phyloP scores from a whole-genome alignment of 2,888 invertebrate species.

The Chymomyza fuscimana region DNA sequence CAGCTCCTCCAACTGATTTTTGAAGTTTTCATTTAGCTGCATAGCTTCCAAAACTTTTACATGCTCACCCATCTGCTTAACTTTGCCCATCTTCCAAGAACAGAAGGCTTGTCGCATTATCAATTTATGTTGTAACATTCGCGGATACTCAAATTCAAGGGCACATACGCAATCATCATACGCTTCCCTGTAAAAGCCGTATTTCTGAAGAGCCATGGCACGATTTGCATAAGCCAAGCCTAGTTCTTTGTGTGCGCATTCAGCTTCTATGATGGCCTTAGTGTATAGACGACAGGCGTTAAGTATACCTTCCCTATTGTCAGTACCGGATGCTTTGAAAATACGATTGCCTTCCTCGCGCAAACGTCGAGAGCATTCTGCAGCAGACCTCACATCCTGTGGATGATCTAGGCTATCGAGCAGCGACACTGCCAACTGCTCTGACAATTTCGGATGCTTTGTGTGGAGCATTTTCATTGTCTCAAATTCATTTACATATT shows the following conservation, averaged over 20 bases:
- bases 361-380: conserved; percentile 41
- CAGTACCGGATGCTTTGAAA: conserved; percentile 37
- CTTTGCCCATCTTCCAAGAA: conserved; percentile 52
- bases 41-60: conserved; percentile 33
- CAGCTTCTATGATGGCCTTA: conserved; percentile 69
- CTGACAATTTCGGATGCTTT: conserved; percentile 1
- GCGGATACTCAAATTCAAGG: conserved; percentile 63
- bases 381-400: conserved; percentile 17
- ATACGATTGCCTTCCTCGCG: conserved; percentile 68
- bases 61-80: conserved; percentile 40
- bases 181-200: conserved; percentile 72
- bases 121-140: conserved; percentile 61
- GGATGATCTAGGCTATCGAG: conserved; percentile 35
- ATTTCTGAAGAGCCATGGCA: conserved; percentile 73
- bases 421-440: conserved; percentile 32
- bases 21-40: conserved; percentile 47
- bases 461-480: conserved; percentile 46
- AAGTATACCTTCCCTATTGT: conserved; percentile 43
- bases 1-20: conserved; percentile 44
- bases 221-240: conserved; percentile 76
- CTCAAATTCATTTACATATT: conserved; percentile 56
- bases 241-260: conserved; percentile 52
- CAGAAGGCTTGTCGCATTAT: conserved; percentile 67
- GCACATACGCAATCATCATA: conserved; percentile 76
- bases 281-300: conserved; percentile 70